phyloP scores from a whole-genome alignment of 2,797 vertebrate species.

The Acrossocheilus wenchowensis region DNA sequence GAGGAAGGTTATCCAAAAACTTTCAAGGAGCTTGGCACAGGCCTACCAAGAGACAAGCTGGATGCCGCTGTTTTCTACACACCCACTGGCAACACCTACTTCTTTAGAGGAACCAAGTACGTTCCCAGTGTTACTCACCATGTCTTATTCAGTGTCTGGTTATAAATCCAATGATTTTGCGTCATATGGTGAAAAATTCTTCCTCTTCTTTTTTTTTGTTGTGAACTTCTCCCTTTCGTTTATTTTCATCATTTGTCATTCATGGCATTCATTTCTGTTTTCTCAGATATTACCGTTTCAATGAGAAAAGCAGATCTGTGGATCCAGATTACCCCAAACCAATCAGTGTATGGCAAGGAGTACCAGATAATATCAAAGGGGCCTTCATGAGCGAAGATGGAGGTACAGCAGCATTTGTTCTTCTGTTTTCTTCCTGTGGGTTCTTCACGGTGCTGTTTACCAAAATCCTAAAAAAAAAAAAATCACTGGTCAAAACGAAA shows the following conservation, averaged over 20 bases:
- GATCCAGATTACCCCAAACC: constrained; percentile 88
- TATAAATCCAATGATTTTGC: neutral
- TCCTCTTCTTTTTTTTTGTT: neutral
- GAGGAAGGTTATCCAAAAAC: constrained; percentile 87
- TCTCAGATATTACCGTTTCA: constrained; percentile 89
- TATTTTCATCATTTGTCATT: neutral
- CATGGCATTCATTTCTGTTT: neutral
- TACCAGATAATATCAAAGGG: constrained; percentile 86
- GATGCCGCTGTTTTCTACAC: constrained; percentile 91
- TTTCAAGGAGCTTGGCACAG: constrained; percentile 84
- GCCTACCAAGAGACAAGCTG: constrained; percentile 85
- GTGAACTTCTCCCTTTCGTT: neutral
- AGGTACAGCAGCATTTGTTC: constrained; percentile 73
- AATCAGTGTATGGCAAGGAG: constrained; percentile 88
- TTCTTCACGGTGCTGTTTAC: neutral
- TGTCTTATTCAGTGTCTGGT: neutral
- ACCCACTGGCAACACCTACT: constrained; percentile 90
- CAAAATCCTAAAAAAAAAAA: neutral
- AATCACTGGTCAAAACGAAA: neutral
- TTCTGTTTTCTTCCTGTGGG: neutral
- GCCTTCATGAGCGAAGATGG: constrained; percentile 89
- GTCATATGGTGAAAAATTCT: neutral
- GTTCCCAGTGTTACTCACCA: constrained; percentile 57
- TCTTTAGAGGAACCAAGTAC: constrained; percentile 90
- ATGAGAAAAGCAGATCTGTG: constrained; percentile 82